Conservation (phyloP, 2,113 vertebrate species). For the Colistium nudipinnis region DNA sequence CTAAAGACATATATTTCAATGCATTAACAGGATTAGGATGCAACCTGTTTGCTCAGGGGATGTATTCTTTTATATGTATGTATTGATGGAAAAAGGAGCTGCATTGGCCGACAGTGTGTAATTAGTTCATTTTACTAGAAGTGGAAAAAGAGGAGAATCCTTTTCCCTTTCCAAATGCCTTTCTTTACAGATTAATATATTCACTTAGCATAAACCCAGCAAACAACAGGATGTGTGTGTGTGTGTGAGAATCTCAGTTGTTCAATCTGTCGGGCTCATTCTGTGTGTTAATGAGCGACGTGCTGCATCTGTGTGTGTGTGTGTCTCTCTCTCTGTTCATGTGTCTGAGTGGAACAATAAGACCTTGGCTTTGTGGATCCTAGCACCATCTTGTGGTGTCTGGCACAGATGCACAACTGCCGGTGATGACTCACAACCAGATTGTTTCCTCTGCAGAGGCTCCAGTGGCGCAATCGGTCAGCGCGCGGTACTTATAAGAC, state of each 20-base stretch:
- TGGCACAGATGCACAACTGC: neutral
- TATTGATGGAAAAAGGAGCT: too few relatives aligned
- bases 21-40: too few relatives aligned
- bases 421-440: accelerated
- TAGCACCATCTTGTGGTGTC: constrained; percentile 46
- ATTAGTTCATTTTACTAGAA: neutral
- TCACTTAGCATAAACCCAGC: too few relatives aligned
- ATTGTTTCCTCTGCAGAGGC: accelerated
- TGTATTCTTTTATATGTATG: too few relatives aligned
- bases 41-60: too few relatives aligned
- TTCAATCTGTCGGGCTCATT: neutral
- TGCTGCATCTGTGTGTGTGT: too few relatives aligned
- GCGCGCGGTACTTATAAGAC: constrained; percentile 49
- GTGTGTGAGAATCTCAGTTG: constrained; percentile 7
- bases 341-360: neutral
- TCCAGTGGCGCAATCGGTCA: constrained; percentile 50
- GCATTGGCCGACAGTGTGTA: too few relatives aligned
- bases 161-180: neutral
- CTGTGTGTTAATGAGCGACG: neutral
- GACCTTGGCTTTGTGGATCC: neutral
- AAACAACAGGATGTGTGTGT: constrained; percentile 10
- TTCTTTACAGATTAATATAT: constrained; percentile 10
- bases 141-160: constrained; percentile 9
- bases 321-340: neutral
- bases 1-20: neutral